Evolutionary conservation across 2,797 vertebrate genomes (phyloP).

Genomic region (Phoxinus dragarum): DNA sequence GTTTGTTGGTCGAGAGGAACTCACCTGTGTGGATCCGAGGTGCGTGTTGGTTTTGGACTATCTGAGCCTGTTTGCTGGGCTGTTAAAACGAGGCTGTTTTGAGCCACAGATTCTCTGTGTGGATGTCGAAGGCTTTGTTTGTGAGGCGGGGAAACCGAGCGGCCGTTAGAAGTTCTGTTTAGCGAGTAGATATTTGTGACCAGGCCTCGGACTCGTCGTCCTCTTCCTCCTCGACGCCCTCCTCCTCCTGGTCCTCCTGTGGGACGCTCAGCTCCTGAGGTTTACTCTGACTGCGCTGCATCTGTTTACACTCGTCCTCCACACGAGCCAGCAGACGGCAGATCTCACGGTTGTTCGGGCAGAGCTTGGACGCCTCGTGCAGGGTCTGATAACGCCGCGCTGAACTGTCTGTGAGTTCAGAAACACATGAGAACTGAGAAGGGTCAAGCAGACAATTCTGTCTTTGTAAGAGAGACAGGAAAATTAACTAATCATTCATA

Average conservation of each 20-base stretch:
- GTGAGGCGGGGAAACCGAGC: constrained; percentile 70
- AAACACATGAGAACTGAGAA: not conserved
- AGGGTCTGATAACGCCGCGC: constrained; percentile 90
- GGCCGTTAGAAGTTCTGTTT: constrained; percentile 71
- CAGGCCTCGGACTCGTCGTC: constrained; percentile 76
- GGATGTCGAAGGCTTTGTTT: constrained; percentile 66
- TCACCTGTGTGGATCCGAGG: constrained; percentile 81
- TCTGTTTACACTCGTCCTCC: constrained; percentile 94
- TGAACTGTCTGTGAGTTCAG: constrained; percentile 85
- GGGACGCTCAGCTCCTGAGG: constrained; percentile 72
- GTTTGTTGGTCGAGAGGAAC: constrained; percentile 68
- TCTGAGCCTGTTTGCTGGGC: constrained; percentile 94
- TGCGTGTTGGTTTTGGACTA: constrained; percentile 95
- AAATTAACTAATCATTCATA: not conserved
- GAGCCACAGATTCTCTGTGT: constrained; percentile 51
- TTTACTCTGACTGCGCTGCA: constrained; percentile 90
- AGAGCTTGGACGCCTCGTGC: constrained; percentile 90
- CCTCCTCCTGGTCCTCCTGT: constrained; percentile 82
- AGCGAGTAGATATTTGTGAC: constrained; percentile 74
- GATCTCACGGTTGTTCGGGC: constrained; percentile 94
- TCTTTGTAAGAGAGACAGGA: not conserved
- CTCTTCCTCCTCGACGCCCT: constrained; percentile 76
- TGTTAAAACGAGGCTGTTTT: constrained; percentile 85
- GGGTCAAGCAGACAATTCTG: not conserved
- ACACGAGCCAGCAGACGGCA: constrained; percentile 89